phyloP scores from a whole-genome alignment of 2,888 invertebrate species.

The Allygus modestus region DNA sequence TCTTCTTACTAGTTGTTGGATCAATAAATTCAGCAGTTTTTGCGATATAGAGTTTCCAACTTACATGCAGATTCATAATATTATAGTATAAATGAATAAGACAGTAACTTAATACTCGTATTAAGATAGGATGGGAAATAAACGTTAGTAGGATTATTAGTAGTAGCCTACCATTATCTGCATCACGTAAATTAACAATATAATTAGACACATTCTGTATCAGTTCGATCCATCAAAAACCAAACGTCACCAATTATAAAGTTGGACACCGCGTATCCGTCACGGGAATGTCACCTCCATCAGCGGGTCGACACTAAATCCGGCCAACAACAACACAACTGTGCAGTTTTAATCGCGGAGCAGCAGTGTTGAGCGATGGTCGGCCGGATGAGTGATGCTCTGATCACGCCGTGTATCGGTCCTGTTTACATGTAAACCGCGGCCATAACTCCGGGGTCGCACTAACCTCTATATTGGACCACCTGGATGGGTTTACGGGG shows the following conservation, averaged over 20 bases:
- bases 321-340: slow-evolving; percentile 24
- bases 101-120: no score
- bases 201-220: no score
- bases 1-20: no score
- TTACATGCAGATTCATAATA: no score
- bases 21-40: no score
- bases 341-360: not conserved
- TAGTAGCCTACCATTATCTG: no score
- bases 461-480: slow-evolving; percentile 52
- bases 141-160: no score
- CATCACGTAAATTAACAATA: no score
- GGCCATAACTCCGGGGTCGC: slow-evolving; percentile 26
- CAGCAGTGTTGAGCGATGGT: not conserved
- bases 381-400: slow-evolving; percentile 12
- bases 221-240: not conserved
- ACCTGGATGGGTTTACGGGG: slow-evolving; percentile 51
- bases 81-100: no score
- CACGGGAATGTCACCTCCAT: not conserved
- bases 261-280: not conserved
- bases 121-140: no score
- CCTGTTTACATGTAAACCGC: slow-evolving; percentile 54
- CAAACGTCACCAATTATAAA: slow-evolving; percentile 3
- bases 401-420: no score
- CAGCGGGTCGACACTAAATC: not conserved
- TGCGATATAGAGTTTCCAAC: no score